Percentiles rank a stretch among this genome's conserved stretches.
phyloP scores from a whole-genome alignment of 2,113 vertebrate species.

The Cepphus grylle region DNA sequence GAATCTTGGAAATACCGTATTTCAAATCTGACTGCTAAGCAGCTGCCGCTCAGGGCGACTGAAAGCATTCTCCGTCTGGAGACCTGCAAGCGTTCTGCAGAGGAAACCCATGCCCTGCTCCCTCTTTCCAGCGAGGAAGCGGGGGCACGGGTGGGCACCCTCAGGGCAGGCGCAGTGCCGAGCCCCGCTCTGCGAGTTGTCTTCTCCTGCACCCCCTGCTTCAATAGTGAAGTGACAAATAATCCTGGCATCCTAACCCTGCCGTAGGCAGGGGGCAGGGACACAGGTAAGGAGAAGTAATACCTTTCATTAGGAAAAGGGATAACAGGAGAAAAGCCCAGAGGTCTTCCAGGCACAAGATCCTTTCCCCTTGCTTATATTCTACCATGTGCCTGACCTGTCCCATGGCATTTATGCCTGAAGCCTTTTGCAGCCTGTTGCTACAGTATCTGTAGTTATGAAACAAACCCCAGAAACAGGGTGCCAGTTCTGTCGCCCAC shows the following conservation, averaged over 20 bases:
- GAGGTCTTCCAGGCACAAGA: background rate
- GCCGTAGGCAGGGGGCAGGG: background rate
- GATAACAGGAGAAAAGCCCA: background rate
- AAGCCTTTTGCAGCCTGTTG: background rate
- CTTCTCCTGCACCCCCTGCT: background rate
- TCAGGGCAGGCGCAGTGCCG: fast-evolving
- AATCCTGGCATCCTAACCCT: background rate
- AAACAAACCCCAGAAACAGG: background rate
- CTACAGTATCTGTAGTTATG: background rate
- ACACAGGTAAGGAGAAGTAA: background rate
- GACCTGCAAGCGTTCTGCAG: background rate
- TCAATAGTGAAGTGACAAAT: background rate
- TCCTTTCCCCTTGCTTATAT: background rate
- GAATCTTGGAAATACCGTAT: background rate
- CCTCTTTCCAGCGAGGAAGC: background rate
- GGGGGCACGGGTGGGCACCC: fast-evolving
- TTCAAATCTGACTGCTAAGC: background rate
- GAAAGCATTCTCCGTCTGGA: background rate
- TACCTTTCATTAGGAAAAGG: background rate
- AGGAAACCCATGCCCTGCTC: background rate
- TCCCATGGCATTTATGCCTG: background rate
- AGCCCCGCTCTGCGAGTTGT: fast-evolving
- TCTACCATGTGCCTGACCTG: background rate
- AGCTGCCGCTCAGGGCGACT: background rate
- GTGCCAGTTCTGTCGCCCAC: background rate